Base-by-base conservation (phyloP, 2,797 vertebrate species). In the Notolabrus celidotus region DNA sequence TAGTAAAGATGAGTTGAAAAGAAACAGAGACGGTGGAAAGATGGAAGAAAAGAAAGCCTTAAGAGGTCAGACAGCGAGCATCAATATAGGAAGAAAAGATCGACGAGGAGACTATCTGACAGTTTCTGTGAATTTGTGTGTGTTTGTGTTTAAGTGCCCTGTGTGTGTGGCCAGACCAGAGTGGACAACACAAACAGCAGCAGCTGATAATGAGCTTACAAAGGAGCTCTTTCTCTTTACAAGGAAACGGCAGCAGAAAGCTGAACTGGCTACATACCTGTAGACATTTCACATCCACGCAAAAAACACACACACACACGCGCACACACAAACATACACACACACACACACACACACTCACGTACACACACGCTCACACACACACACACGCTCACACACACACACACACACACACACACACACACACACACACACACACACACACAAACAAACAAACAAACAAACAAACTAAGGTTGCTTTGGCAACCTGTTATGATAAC, bases 201-300 rank as follows among this genome's bases (percentile, higher is more conserved):
- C 29, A 20, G 57, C 64, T 77, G 72, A 83, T 87, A 91, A 90
- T 81, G 71, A 86, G 86, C 83, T 88, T 82, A 82, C 84, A 85
- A 57, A 71, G 76, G 57, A 71, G 72, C 60, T 82, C 69, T 76
- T 77, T 65, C 71, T 72, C 77, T 87, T 89, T 82, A 87, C 82
- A 85, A 84, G 76, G 60, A 82, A 83, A 78, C 64, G 76, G 79
- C 73, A 70, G 85, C 33, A 7, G 64, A 55, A 67, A 80, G 83
- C 85, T 71, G 67, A 82, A 77, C 38, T 31, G 56, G 72, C 63
- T 64, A 33, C 49, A 36, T 62, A 82, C 67, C 74, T 79, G 74
- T 84, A 83, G 67, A 84, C 70, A 5, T 25, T 69, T 67, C 57
- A 68, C 70, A 66, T 67, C 2, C 34, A 74, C 7, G 15, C 69